Evolutionary conservation across 2,113 vertebrate species (phyloP).

Genomic region (Rhagologus leucostigma): DNA sequence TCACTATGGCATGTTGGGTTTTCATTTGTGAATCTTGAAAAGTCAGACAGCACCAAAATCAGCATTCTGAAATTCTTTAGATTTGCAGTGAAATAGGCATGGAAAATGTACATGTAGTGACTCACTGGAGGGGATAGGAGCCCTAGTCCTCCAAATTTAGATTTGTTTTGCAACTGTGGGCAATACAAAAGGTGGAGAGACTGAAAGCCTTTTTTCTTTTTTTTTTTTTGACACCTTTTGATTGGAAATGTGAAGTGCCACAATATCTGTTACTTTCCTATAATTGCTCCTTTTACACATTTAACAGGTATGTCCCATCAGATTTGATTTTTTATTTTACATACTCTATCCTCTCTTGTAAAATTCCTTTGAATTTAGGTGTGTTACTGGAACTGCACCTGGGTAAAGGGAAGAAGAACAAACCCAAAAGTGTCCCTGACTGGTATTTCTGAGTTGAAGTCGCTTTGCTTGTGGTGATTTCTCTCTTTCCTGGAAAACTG

Average conservation of each 20-base stretch:
- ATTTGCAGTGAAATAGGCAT: background rate
- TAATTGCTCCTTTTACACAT: background rate
- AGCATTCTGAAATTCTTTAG: background rate
- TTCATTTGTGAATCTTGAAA: background rate
- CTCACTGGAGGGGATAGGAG: background rate
- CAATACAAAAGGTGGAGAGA: background rate
- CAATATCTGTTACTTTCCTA: background rate
- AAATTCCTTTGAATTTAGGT: background rate
- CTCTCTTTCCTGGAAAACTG: conserved; percentile 11
- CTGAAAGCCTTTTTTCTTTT: background rate
- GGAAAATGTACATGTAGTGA: background rate
- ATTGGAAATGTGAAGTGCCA: background rate
- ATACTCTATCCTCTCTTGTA: background rate
- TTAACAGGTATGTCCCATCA: background rate
- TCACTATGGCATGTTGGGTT: background rate
- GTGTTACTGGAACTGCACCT: background rate
- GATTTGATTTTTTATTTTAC: background rate
- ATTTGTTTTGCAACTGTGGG: background rate
- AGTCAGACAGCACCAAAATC: background rate
- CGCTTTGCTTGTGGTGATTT: conserved; percentile 3
- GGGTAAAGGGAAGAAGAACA: background rate
- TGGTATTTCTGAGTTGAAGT: background rate
- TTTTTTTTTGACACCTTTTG: background rate
- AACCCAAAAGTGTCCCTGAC: background rate
- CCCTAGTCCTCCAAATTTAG: background rate